Evolutionary conservation across 1,140 invertebrate species (phyloP).

Genomic region (Anadara kagoshimensis): DNA sequence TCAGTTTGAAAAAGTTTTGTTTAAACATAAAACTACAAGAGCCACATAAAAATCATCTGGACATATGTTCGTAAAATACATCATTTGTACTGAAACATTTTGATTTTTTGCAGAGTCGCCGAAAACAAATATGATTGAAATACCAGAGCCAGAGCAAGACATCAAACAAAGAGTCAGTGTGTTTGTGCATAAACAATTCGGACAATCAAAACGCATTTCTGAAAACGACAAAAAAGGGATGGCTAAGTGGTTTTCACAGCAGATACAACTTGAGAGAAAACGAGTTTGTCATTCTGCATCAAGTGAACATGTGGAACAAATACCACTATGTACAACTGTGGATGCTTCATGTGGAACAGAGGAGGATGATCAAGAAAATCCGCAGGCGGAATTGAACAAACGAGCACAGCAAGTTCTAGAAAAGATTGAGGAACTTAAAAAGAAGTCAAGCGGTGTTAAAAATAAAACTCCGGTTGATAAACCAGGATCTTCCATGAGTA

Average conservation of each 20-base stretch:
- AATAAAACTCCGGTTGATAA: slow-evolving; percentile 16
- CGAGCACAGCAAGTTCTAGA: slow-evolving; percentile 20
- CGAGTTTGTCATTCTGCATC: not conserved
- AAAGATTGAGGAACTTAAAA: not conserved
- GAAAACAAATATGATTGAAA: too few species aligned
- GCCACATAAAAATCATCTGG: too few species aligned
- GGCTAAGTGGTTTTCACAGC: slow-evolving; percentile 51
- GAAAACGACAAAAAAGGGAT: slow-evolving; percentile 60
- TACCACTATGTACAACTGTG: not conserved
- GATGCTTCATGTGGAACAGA: slow-evolving; percentile 1
- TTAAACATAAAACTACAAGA: too few species aligned
- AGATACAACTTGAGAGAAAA: slow-evolving; percentile 53
- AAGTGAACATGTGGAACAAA: too few species aligned
- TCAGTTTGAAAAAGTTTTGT: too few species aligned
- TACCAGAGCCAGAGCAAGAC: slow-evolving; percentile 40
- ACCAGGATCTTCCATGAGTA: slow-evolving; percentile 3
- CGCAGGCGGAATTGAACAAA: slow-evolving; percentile 6
- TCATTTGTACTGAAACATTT: too few species aligned
- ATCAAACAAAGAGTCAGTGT: slow-evolving; percentile 54
- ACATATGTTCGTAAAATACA: too few species aligned
- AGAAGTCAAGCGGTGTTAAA: not conserved
- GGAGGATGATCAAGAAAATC: not conserved
- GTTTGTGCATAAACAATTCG: slow-evolving; percentile 62
- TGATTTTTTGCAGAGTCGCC: too few species aligned
- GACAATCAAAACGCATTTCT: slow-evolving; percentile 56